Evolutionary conservation across 2,113 vertebrate genomes (phyloP).

Genomic region (Aldabrachelys gigantea): DNA sequence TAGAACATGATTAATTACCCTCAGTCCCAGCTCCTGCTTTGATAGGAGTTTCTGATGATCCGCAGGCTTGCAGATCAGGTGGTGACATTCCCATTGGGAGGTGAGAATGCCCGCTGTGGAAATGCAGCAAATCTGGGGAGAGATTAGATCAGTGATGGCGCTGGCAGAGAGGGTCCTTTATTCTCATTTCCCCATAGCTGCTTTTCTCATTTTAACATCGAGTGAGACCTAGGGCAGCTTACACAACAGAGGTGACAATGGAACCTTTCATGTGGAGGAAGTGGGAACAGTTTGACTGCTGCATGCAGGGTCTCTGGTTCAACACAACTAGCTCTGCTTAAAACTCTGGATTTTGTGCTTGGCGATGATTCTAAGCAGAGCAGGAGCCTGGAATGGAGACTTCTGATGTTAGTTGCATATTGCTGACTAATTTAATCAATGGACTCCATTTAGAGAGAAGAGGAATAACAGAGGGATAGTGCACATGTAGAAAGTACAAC

Average conservation of each 20-base stretch:
- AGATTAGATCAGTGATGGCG: not conserved
- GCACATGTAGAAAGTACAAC: not conserved
- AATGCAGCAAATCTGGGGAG: rapidly evolving
- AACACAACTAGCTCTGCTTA: not conserved
- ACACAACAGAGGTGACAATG: not conserved
- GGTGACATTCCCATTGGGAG: conserved; percentile 16
- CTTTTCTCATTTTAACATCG: not conserved
- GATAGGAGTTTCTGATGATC: conserved; percentile 76
- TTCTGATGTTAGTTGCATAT: not conserved
- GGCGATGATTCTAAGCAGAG: not conserved
- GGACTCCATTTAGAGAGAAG: not conserved
- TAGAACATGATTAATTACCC: conserved; percentile 89
- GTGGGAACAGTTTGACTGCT: not conserved
- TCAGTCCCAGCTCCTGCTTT: conserved; percentile 75
- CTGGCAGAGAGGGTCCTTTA: not conserved
- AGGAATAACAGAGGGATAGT: not conserved
- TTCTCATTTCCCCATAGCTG: not conserved
- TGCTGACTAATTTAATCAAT: not conserved
- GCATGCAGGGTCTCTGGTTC: not conserved
- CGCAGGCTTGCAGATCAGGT: conserved; percentile 61
- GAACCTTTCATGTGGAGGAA: not conserved
- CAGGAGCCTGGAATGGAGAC: not conserved
- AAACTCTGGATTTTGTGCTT: not conserved
- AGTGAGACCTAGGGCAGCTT: not conserved
- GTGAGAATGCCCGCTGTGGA: not conserved